Evolutionary conservation across 2,888 invertebrate genomes (phyloP), one percentile per base, ranked within the genome.

Genomic region (Pammene fasciana): DNA sequence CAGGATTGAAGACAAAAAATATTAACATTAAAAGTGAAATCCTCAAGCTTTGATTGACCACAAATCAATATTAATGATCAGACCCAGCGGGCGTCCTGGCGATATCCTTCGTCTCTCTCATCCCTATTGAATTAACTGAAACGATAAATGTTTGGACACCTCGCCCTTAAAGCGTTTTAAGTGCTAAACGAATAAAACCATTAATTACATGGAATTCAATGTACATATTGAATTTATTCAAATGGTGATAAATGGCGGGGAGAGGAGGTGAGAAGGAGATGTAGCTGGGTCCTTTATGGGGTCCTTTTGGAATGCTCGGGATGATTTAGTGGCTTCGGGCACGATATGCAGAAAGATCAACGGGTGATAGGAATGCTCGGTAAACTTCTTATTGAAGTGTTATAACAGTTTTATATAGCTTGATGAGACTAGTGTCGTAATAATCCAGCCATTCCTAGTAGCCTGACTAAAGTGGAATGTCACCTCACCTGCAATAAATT

Each of bases 21-120:
- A 86, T 83, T 79, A 87, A 87, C 85, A 89, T 89, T 90, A 90
- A 92, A 91, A 92, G 89, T 89, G 87, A 91, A 92, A 92, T 90
- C 88, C 91, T 89, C 78, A 86, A 84, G 84, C 88, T 90, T 89
- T 93, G 93, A 93, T 93, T 93, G 92, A 93, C 93, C 93, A 93
- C 93, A 93, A 93, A 93, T 93, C 93, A 93, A 92, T 93, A 93
- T 93, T 93, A 93, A 93, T 93, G 93, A 93, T 91, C 86, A 81
- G 78, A 87, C 75, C 77, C 92, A 91, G 90, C 92, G 89, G 90
- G 92, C 83, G 92, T 87, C 84, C 90, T 83, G 81, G 76, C 77
- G 75, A 76, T 76, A 76, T 82, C 73, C 68, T 66, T 75, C 73
- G 71, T 91, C 86, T 79, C 79, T 77, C 68, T 86, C 82, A 55